Base-by-base conservation (phyloP, 1,140 invertebrate species). In the Steinernema feltiae region DNA sequence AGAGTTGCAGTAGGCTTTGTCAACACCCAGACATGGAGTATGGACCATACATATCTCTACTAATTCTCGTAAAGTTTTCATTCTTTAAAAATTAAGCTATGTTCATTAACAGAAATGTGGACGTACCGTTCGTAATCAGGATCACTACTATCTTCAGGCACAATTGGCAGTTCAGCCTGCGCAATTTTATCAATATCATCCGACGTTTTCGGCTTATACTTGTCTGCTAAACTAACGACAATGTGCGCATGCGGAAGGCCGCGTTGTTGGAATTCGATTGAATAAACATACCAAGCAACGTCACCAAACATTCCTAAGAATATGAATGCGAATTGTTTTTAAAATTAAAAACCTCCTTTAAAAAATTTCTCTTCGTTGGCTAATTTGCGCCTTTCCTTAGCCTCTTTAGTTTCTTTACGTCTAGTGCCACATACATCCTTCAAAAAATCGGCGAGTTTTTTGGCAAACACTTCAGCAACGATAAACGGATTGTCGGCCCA, bases 211-310 rank as follows among this genome's bases (percentile, higher is more conserved):
- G 82, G 85, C 84, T 88, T 76, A 3, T 71, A 21, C 1, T 73
- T 46, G 1, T 27, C 83, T 24, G 53, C 69, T 76, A 80, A 30
- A 72, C 71, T 80, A 29, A 89, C 69, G 24, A 90, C 78, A 75
- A 89, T 87, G 79, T 89, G 89, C 2, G 83, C 84, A 87, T 90
- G 89, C 0, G 88, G 88, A 30, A 89, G 78, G 7, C 88, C 88
- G 75, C 88, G 80, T 81, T 90, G 89, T 81, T 89, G 88, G 84
- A 87, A 90, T 81, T 90, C 89, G 53, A 90, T 83, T 7, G 79
- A 78, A 72, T 83, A 78, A 12, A 81, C 32, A 17, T 78, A 46
- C 0, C 79, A 86, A 12, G 70, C 30, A 29, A 74, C 48, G 69
- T 74, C 72, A 1, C 86, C 86, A 72, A 87, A 81, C 1, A 84